phyloP scores from a whole-genome alignment of 2,797 vertebrate genomes.

The Gymnoscopelus braueri region DNA sequence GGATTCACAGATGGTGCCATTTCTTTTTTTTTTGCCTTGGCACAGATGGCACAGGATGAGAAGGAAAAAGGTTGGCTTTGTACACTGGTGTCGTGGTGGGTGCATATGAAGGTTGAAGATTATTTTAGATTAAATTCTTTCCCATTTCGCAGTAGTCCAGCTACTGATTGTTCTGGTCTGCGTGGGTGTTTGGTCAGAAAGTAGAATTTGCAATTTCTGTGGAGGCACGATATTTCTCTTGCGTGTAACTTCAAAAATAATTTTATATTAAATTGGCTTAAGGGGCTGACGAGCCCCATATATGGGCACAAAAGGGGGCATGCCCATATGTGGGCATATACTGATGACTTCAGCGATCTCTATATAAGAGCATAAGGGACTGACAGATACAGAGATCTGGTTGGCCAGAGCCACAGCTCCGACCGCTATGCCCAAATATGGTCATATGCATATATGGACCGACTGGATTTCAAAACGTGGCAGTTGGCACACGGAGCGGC shows the following conservation, averaged over 20 bases:
- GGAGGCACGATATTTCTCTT: background rate
- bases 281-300: no score
- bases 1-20: constrained; percentile 61
- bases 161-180: background rate
- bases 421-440: no score
- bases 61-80: constrained; percentile 19
- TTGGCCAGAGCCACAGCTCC: no score
- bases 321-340: no score
- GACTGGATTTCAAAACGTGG: no score
- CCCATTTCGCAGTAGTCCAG: background rate
- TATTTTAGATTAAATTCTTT: constrained; percentile 15
- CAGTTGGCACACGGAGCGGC: no score
- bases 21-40: constrained; percentile 39
- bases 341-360: no score
- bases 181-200: background rate
- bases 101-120: background rate
- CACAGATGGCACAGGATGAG: constrained; percentile 52
- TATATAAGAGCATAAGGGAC: no score
- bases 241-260: background rate
- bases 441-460: no score
- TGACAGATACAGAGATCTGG: no score
- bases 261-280: no score
- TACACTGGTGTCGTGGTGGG: constrained; percentile 13
- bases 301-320: no score
- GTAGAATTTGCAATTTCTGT: background rate